phyloP scores from a whole-genome alignment of 2,113 vertebrate genomes.

The Glaucidium brasilianum region DNA sequence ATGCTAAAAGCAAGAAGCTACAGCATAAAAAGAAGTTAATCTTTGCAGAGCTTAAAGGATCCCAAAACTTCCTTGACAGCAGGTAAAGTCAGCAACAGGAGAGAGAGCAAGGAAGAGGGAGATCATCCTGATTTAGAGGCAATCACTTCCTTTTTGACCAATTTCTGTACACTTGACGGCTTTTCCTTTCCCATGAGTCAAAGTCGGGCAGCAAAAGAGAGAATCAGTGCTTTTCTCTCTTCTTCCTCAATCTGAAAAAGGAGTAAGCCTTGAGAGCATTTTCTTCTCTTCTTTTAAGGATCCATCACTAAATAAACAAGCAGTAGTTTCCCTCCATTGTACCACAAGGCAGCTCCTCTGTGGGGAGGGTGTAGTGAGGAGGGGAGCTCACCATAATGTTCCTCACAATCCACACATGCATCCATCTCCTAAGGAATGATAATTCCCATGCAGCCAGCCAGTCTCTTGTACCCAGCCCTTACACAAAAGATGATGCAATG shows the following conservation, averaged over 20 bases:
- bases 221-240: not conserved
- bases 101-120: not conserved
- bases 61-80: not conserved
- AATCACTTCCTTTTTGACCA: not conserved
- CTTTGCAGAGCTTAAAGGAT: not conserved
- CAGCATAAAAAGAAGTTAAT: not conserved
- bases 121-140: not conserved
- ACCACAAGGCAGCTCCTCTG: not conserved
- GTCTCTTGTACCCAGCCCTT: not conserved
- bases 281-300: not conserved
- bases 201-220: not conserved
- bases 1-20: not conserved
- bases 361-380: not conserved
- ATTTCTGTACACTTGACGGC: not conserved
- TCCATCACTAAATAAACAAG: not conserved
- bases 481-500: not conserved
- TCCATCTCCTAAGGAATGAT: not conserved
- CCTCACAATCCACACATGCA: rapidly evolving
- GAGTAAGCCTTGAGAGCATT: not conserved
- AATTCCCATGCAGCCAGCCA: not conserved
- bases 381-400: not conserved
- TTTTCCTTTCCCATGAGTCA: not conserved
- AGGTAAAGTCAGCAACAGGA: not conserved
- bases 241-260: not conserved
- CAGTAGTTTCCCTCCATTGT: not conserved